Percentiles rank a stretch among this genome's conserved stretches.
These are phyloP conservation scores for Oceanites oceanicus DNA, from an alignment of 2,113 vertebrate genomes.

Conservation along the genomic window DNA sequence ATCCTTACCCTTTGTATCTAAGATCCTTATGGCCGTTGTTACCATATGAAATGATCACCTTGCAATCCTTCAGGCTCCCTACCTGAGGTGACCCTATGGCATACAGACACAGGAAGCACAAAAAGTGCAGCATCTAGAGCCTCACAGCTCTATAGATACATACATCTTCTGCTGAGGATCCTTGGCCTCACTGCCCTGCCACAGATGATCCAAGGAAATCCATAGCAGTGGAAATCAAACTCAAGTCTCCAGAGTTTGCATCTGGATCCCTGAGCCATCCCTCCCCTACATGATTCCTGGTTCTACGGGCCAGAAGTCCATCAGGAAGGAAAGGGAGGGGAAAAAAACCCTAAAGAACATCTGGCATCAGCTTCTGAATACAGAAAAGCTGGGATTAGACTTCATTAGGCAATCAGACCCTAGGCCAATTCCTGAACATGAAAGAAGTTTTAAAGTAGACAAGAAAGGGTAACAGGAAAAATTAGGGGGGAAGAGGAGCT, in stretches of 20 bases:
- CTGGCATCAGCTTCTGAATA: background rate
- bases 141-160: background rate
- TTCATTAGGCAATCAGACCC: background rate
- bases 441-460: background rate
- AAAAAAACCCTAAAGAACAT: background rate
- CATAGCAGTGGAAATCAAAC: background rate
- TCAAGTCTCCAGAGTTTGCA: background rate
- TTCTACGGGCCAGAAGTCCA: background rate
- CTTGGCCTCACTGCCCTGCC: background rate
- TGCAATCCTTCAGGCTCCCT: background rate
- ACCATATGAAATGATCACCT: accelerated
- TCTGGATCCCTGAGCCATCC: background rate
- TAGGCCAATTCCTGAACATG: background rate
- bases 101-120: accelerated
- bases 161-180: background rate
- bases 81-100: background rate
- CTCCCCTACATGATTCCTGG: background rate
- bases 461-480: background rate
- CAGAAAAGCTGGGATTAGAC: background rate
- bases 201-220: background rate
- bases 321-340: background rate
- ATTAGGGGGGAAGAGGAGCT: background rate
- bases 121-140: background rate
- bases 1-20: background rate
- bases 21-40: background rate